Evolutionary conservation across 1,140 invertebrate species (phyloP), one percentile per base, ranked within the genome.

Genomic region (Heliconius himera): DNA sequence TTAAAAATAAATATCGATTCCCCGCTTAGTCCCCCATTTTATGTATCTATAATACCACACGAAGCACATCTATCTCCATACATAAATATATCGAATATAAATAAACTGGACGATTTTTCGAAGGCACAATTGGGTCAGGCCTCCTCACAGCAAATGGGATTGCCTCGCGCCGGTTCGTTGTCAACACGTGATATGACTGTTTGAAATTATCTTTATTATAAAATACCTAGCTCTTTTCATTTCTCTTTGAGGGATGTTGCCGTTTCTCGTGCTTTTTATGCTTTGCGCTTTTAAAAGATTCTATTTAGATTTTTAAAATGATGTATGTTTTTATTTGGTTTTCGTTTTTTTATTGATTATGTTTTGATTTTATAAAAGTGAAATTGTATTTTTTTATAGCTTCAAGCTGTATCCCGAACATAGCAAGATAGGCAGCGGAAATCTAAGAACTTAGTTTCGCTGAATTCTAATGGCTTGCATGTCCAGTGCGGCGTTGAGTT

Each of bases 101-200:
- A 70, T 56, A 77, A 77, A 72, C 70, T 33, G 70, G 18, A 22
- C 29, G 66, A 70, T 76, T 77, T 77, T 77, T 71, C 66, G 70
- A 77, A 72, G 70, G 70, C 46, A 22, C 70, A 70, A 77, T 77
- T 77, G 76, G 76, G 70, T 77, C 70, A 66, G 66, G 60, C 75
- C 54, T 77, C 76, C 46, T 77, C 70, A 3, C 36, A n/a, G 46
- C 76, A 77, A 77, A 77, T 77, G 41, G 76, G 29, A 77, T 77
- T 77, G 76, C 60, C 60, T 72, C 49, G 41, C 71, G 38, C 29
- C 70, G 36, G 75, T 77, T 60, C 29, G 60, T 76, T 66, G 41
- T 77, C 75, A 77, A 70, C 56, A 29, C 60, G 60, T 66, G 26
- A 66, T 66, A 66, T 66, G 60, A 66, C 26, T 66, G 60, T 16